Evolutionary conservation across 2,113 vertebrate species (phyloP).

Genomic region (Hemibagrus wyckioides): DNA sequence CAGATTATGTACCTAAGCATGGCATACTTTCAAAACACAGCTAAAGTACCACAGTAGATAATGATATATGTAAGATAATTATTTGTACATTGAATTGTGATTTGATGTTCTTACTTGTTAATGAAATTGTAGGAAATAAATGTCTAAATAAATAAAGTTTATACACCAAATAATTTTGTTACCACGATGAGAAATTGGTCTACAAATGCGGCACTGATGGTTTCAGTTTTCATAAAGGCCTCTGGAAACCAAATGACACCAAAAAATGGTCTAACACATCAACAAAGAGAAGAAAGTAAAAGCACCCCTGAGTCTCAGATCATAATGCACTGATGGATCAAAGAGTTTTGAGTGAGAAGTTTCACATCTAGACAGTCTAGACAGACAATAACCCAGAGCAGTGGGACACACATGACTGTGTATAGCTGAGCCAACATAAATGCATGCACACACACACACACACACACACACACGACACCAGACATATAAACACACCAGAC

Average conservation of each 20-base stretch:
- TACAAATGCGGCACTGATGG: neutral
- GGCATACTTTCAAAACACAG: slow-evolving; percentile 5
- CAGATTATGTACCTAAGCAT: neutral
- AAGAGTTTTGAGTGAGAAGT: slow-evolving; percentile 17
- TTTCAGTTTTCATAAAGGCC: neutral
- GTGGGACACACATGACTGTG: neutral
- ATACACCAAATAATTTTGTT: neutral
- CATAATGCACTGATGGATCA: slow-evolving; percentile 20
- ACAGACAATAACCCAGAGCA: slow-evolving; percentile 32
- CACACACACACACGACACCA: slow-evolving; percentile 3
- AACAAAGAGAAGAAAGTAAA: slow-evolving; percentile 27
- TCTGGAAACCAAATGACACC: neutral
- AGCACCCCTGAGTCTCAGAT: slow-evolving; percentile 1
- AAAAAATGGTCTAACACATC: neutral
- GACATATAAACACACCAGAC: neutral
- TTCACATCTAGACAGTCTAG: neutral
- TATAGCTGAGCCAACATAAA: neutral
- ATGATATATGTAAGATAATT: neutral
- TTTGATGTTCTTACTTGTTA: neutral
- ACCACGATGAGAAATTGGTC: neutral
- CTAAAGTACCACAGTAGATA: neutral
- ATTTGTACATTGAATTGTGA: neutral
- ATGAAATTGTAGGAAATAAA: neutral
- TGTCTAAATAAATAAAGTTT: slow-evolving; percentile 1
- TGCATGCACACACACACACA: neutral